phyloP scores from a whole-genome alignment of 2,888 invertebrate species.

The Trichopoda pennipes region DNA sequence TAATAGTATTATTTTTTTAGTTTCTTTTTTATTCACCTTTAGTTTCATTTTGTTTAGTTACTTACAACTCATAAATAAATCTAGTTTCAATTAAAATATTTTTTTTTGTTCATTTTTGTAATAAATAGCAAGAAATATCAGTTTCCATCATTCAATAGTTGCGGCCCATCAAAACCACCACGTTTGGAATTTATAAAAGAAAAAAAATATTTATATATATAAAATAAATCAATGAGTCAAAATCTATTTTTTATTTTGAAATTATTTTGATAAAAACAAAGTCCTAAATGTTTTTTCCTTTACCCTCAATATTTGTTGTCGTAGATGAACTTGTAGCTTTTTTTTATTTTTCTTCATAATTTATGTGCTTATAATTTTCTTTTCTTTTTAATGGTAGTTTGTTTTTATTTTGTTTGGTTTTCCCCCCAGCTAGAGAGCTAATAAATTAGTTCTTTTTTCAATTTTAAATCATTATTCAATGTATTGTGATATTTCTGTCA shows the following conservation, averaged over 20 bases:
- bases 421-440: slow-evolving; percentile 2
- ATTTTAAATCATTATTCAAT: slow-evolving; percentile 25
- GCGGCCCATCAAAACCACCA: slow-evolving; percentile 79
- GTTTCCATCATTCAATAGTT: slow-evolving; percentile 81
- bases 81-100: slow-evolving; percentile 6
- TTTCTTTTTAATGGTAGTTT: slow-evolving; percentile 57
- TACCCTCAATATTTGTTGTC: slow-evolving; percentile 60
- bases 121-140: slow-evolving; percentile 75
- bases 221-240: slow-evolving; percentile 26
- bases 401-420: slow-evolving; percentile 5
- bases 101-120: not conserved
- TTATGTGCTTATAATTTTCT: slow-evolving; percentile 27
- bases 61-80: slow-evolving; percentile 38
- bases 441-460: slow-evolving; percentile 34
- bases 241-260: slow-evolving; percentile 32
- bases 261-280: slow-evolving; percentile 18
- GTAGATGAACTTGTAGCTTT: slow-evolving; percentile 58
- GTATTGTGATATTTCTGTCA: slow-evolving; percentile 27
- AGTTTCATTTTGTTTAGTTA: slow-evolving; percentile 22
- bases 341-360: slow-evolving; percentile 37
- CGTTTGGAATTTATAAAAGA: slow-evolving; percentile 55
- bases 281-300: slow-evolving; percentile 48
- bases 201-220: no score
- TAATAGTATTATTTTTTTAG: slow-evolving; percentile 37
- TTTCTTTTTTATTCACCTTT: slow-evolving; percentile 40